Percentiles rank a stretch among this genome's conserved stretches.
These are phyloP conservation scores for Drosophila repleta DNA, from an alignment of 1,140 invertebrate genomes.

Conservation along the genomic window DNA sequence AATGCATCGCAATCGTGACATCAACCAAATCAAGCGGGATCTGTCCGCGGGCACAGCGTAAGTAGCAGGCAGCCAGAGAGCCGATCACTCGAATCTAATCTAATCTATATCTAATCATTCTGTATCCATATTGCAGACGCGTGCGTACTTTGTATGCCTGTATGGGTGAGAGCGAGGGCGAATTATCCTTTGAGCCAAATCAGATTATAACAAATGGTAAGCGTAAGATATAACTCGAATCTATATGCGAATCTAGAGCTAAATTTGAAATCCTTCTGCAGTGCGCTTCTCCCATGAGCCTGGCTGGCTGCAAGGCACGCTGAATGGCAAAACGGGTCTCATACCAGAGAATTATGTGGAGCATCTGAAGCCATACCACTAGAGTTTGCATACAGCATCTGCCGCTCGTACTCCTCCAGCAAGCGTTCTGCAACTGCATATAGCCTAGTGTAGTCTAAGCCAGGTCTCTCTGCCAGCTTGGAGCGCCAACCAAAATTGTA, in stretches of 20 bases:
- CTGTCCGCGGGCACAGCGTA: constrained; percentile 78
- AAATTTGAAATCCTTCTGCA: constrained; percentile 84
- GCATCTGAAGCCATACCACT: constrained; percentile 83
- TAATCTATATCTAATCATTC: not conserved
- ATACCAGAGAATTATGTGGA: constrained; percentile 99
- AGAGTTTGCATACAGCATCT: constrained; percentile 26
- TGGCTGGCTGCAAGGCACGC: constrained; percentile 97
- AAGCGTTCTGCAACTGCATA: not conserved
- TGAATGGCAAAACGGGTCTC: constrained; percentile 96
- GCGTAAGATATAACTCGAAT: constrained; percentile 32
- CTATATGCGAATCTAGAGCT: not conserved
- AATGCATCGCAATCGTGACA: constrained; percentile 81
- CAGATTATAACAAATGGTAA: constrained; percentile 98
- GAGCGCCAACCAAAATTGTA: constrained; percentile 33
- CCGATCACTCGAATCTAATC: too few species aligned
- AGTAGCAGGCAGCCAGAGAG: constrained; percentile 26
- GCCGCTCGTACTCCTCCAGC: not conserved
- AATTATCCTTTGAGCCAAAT: constrained; percentile 99
- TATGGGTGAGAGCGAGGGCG: constrained; percentile 97
- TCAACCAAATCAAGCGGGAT: constrained; percentile 80
- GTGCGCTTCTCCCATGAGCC: constrained; percentile 96
- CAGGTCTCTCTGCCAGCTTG: constrained; percentile 16
- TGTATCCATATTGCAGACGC: constrained; percentile 84
- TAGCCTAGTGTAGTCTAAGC: constrained; percentile 27
- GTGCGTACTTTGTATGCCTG: constrained; percentile 97